A percentile compares a stretch with the other conserved stretches of the same genome.
These are phyloP conservation scores for Hippocampus mohnikei DNA, from an alignment of 2,113 vertebrate genomes.

Conservation along the genomic window DNA sequence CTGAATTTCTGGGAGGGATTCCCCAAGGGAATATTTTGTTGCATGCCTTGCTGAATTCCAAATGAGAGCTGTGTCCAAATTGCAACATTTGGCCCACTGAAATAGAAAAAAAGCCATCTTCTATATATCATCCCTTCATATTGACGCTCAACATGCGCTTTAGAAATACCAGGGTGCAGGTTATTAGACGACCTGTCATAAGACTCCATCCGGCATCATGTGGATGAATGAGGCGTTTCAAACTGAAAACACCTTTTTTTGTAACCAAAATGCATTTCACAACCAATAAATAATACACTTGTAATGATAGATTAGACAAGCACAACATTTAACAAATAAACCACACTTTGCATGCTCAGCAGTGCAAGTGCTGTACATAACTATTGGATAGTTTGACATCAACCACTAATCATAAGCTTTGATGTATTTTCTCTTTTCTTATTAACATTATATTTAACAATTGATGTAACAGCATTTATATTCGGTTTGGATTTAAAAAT, in stretches of 20 bases:
- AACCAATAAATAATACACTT: too few species aligned
- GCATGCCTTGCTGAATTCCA: slow-evolving; percentile 52
- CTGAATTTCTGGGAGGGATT: slow-evolving; percentile 61
- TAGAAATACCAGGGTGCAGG: neutral
- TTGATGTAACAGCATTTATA: too few species aligned
- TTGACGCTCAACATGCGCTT: neutral
- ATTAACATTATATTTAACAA: too few species aligned
- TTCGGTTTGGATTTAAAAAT: too few species aligned
- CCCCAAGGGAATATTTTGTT: slow-evolving; percentile 53
- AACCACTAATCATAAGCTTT: too few species aligned
- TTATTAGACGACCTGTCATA: neutral
- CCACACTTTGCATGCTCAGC: neutral
- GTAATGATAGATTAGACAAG: too few species aligned
- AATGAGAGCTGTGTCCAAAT: slow-evolving; percentile 58
- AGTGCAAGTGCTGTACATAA: too few species aligned
- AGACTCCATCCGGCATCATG: too few species aligned
- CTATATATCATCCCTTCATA: neutral
- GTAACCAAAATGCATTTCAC: neutral
- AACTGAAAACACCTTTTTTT: neutral
- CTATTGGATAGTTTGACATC: too few species aligned
- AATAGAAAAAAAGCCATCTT: slow-evolving; percentile 26
- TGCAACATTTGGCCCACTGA: slow-evolving; percentile 52
- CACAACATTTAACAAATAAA: neutral
- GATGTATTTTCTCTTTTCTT: neutral
- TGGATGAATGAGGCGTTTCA: too few species aligned